phyloP scores from a whole-genome alignment of 2,888 invertebrate species.

The Syrphus vitripennis region DNA sequence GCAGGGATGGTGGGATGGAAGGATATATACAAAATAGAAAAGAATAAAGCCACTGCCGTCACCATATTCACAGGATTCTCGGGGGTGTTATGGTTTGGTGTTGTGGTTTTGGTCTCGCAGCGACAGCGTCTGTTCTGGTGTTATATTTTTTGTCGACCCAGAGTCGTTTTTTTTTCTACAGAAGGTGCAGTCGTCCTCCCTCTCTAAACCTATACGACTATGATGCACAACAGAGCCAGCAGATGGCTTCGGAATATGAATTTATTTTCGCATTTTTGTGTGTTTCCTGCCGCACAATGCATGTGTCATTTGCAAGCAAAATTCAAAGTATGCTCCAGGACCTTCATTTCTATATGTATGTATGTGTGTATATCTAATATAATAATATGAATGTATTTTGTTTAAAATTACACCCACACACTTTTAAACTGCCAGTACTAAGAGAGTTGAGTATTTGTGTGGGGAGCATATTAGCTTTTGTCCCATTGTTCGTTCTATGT shows the following conservation, averaged over 20 bases:
- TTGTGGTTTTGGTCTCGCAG: slow-evolving; percentile 44
- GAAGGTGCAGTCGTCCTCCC: too few relatives aligned
- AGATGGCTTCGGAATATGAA: slow-evolving; percentile 67
- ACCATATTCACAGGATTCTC: slow-evolving; percentile 21
- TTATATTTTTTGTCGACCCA: background rate
- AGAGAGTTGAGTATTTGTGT: background rate
- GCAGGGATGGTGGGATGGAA: too few relatives aligned
- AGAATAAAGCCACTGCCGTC: slow-evolving; percentile 64
- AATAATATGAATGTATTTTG: background rate
- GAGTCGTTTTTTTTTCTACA: too few relatives aligned
- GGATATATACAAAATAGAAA: slow-evolving; percentile 39
- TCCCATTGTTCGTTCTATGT: slow-evolving; percentile 59
- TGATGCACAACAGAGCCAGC: background rate
- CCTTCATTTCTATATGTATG: background rate
- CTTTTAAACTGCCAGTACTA: background rate
- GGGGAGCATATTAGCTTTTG: slow-evolving; percentile 65
- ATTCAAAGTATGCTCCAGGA: slow-evolving; percentile 61
- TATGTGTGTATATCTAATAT: too few relatives aligned
- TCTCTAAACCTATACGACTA: background rate
- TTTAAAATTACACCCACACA: slow-evolving; percentile 1
- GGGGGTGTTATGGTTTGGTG: slow-evolving; percentile 2
- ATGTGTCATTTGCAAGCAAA: slow-evolving; percentile 70
- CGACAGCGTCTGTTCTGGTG: slow-evolving; percentile 10
- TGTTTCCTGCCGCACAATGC: slow-evolving; percentile 69
- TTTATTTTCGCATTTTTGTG: slow-evolving; percentile 71